A percentile compares a stretch with the other conserved stretches of the same genome.
Conservation (phyloP, 2,797 vertebrate species). For the Miichthys miiuy region DNA sequence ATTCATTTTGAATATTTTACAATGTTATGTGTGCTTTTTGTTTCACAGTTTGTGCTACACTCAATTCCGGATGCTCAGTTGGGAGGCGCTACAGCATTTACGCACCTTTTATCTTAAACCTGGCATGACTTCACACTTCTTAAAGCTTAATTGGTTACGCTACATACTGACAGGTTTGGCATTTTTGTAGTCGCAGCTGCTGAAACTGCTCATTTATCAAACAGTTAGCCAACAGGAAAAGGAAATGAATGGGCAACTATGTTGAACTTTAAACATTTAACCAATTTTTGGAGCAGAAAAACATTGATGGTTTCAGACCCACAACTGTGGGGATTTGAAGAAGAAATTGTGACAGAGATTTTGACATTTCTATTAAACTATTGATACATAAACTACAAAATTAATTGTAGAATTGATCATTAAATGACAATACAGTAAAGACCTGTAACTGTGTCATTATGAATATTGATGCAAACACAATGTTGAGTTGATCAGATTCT, state of each 20-base stretch:
- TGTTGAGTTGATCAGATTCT: background rate
- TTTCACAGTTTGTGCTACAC: slow-evolving; percentile 27
- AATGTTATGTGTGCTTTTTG: background rate
- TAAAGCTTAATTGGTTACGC: slow-evolving; percentile 13
- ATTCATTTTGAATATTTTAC: slow-evolving; percentile 48
- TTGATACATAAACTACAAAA: no score
- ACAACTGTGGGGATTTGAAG: background rate
- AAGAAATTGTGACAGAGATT: no score
- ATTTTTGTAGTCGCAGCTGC: background rate
- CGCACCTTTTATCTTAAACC: slow-evolving; percentile 27
- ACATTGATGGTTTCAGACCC: background rate
- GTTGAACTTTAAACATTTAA: background rate
- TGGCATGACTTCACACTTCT: slow-evolving; percentile 26
- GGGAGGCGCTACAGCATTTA: slow-evolving; percentile 17
- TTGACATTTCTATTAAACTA: no score
- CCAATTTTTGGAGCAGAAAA: background rate
- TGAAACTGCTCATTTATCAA: background rate
- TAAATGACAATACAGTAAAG: no score
- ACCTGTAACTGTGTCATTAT: background rate
- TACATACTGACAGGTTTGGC: background rate
- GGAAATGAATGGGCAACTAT: background rate
- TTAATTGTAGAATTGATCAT: no score
- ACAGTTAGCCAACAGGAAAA: background rate
- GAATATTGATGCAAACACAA: background rate
- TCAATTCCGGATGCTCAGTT: slow-evolving; percentile 26